Evolutionary conservation across 2,797 vertebrate genomes (phyloP).

Genomic region (Protonibea diacanthus): DNA sequence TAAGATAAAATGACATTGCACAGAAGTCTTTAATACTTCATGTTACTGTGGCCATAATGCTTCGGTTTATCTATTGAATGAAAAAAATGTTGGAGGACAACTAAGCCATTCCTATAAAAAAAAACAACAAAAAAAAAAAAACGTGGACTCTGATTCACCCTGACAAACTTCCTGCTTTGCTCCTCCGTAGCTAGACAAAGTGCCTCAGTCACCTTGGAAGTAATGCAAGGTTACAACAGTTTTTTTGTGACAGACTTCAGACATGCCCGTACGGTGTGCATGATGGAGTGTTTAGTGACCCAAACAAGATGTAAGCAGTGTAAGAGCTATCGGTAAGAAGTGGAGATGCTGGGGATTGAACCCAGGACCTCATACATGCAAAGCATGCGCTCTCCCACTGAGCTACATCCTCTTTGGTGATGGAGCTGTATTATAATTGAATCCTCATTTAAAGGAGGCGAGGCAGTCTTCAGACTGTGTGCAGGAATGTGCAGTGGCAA

Average conservation of each 20-base stretch:
- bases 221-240: not conserved
- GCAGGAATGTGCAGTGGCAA: no score
- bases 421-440: no score
- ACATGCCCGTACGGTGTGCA: not conserved
- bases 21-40: not conserved
- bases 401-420: slow-evolving; percentile 61
- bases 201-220: not conserved
- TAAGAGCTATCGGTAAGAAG: rapidly evolving
- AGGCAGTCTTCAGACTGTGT: no score
- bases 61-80: not conserved
- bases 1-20: not conserved
- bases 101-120: not conserved
- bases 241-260: not conserved
- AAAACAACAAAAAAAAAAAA: not conserved
- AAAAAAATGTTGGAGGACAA: not conserved
- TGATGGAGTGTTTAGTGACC: not conserved
- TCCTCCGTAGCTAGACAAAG: no score
- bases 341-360: slow-evolving; percentile 43
- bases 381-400: slow-evolving; percentile 70
- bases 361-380: slow-evolving; percentile 52
- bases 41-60: not conserved
- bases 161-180: not conserved
- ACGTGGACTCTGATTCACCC: not conserved
- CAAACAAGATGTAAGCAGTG: not conserved
- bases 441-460: no score